A percentile compares a stretch with the other conserved stretches of the same genome.
Conservation (phyloP, 2,888 invertebrate species). For the Sinhomidia bicolor region DNA sequence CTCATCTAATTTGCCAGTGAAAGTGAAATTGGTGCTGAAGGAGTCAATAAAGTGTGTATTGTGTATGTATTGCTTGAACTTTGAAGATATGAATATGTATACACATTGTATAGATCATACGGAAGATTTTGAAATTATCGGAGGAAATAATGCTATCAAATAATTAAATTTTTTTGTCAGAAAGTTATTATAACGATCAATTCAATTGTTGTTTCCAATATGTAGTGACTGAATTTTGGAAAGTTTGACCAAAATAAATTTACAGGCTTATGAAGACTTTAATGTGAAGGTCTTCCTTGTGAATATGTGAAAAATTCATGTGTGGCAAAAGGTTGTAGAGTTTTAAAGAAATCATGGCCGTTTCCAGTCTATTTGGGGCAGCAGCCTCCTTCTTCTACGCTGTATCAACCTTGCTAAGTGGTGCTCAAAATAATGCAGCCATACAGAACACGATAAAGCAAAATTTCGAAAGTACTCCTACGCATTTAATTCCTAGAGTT, state of each 20-base stretch:
- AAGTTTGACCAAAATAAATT: not conserved
- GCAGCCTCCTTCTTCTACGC: constrained; percentile 79
- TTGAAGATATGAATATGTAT: not conserved
- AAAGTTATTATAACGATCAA: not conserved
- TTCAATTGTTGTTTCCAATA: not conserved
- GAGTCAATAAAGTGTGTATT: too few species aligned
- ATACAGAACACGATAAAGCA: constrained; percentile 63
- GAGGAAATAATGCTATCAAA: not conserved
- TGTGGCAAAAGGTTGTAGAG: not conserved
- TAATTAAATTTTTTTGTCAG: not conserved
- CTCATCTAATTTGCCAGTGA: constrained; percentile 61
- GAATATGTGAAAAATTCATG: not conserved
- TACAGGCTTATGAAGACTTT: not conserved
- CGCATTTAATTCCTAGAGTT: constrained; percentile 65
- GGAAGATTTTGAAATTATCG: not conserved
- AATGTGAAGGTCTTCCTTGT: not conserved
- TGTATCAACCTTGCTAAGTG: constrained; percentile 76
- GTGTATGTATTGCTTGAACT: too few species aligned
- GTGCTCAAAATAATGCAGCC: constrained; percentile 75
- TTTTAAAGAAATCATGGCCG: constrained; percentile 35
- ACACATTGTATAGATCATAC: not conserved
- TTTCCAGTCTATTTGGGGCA: constrained; percentile 68
- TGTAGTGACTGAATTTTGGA: not conserved
- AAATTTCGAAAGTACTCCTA: constrained; percentile 69
- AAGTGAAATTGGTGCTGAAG: constrained; percentile 57